Base-by-base conservation (phyloP, 1,140 invertebrate genomes). In the Drepana arcuata region DNA sequence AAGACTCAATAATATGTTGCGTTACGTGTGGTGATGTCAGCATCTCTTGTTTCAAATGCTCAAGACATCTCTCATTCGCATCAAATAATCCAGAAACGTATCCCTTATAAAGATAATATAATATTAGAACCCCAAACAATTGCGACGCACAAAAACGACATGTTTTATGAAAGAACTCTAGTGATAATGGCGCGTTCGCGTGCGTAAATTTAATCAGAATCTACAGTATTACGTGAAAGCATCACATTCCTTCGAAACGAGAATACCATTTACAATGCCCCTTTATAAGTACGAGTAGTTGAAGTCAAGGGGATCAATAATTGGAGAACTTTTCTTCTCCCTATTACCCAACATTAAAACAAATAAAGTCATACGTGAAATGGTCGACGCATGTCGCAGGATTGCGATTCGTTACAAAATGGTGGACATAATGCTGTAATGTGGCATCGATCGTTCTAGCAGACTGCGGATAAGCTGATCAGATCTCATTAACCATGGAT, bases 371-470 rank as follows among this genome's bases (percentile, higher is more conserved):
- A n/a, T 52, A 47, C 49, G 41, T 59, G 68, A 71, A 68, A 72
- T 74, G 63, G 68, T 63, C 61, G 66, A 63, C 65, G 60, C 49
- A 54, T 68, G 51, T 56, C 34, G 44, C 51, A 45, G 46, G 56
- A 52, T 41, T 48, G 36, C 49, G 49, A 37, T 38, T 33, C 18
- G 26, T 47, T 45, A 63, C 74, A 79, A 78, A 74, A 78, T 79
- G 74, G 71, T 70, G 63, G 73, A 72, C 68, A 66, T 62, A 55
- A 65, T 68, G 58, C 63, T 62, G 59, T 64, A 64, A 67, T 67
- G 60, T 68, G 67, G 48, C 70, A 78, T 71, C 73, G 62, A 78
- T 70, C 67, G 44, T 50, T 53, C 54, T 59, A 50, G 52, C 24
- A n/a, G n/a, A n/a, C n/a, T n/a, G n/a, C n/a, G n/a, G n/a, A n/a